A percentile compares a stretch with the other conserved stretches of the same genome.
These are phyloP conservation scores for Tachuris rubrigastra DNA, from an alignment of 2,113 vertebrate species.

Conservation along the genomic window DNA sequence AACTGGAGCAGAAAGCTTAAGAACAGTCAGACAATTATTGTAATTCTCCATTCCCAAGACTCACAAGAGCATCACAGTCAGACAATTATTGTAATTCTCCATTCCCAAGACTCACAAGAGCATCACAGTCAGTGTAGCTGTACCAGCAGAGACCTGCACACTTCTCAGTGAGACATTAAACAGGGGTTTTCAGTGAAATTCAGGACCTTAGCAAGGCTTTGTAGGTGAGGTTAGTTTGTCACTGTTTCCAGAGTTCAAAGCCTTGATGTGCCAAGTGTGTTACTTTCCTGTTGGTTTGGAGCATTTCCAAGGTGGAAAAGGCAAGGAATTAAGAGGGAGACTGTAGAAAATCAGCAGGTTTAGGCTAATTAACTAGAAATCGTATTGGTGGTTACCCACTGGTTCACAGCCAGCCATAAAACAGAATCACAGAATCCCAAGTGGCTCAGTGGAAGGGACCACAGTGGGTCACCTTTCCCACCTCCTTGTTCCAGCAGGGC, in stretches of 20 bases:
- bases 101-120: not conserved
- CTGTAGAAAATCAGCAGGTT: not conserved
- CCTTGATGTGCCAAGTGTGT: accelerated
- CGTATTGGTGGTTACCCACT: not conserved
- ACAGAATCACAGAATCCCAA: not conserved
- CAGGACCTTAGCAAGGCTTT: not conserved
- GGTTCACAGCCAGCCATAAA: not conserved
- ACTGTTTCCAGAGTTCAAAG: not conserved
- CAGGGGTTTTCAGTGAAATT: not conserved
- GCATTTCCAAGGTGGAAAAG: not conserved
- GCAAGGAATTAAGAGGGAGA: not conserved
- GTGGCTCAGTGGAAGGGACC: not conserved
- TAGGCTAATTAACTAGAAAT: not conserved
- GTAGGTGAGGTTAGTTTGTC: not conserved
- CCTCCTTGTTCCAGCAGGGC: not conserved
- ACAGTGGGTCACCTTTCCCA: not conserved
- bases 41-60: not conserved
- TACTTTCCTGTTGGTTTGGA: not conserved
- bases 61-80: not conserved
- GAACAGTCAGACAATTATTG: not conserved
- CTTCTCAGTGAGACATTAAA: not conserved
- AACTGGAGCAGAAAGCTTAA: not conserved
- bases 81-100: not conserved
- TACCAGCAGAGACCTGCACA: not conserved
- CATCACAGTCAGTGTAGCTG: not conserved